Evolutionary conservation across 2,888 invertebrate species (phyloP).

Genomic region (Thereva nobilitata): DNA sequence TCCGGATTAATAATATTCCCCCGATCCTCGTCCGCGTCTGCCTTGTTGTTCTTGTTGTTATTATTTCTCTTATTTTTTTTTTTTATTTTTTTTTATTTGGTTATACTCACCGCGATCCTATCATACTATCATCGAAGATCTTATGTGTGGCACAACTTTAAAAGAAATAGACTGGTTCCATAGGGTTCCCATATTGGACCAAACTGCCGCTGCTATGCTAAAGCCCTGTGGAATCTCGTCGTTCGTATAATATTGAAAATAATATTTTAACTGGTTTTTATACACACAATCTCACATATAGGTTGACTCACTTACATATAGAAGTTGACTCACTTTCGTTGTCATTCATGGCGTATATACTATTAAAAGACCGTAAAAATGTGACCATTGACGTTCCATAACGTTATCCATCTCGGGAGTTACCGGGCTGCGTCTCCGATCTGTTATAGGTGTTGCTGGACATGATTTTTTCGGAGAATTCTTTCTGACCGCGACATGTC

Average conservation of each 20-base stretch:
- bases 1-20: constrained; percentile 2
- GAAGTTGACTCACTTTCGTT: constrained; percentile 32
- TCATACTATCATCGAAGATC: constrained; percentile 3
- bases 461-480: constrained; percentile 18
- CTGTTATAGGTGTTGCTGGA: constrained; percentile 26
- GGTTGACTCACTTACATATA: neutral
- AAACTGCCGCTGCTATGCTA: constrained; percentile 18
- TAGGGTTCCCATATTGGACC: neutral
- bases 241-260: constrained; percentile 20
- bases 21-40: too few relatives aligned
- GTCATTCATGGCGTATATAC: constrained; percentile 32
- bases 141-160: constrained; percentile 30
- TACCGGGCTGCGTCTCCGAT: constrained; percentile 1
- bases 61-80: too few relatives aligned
- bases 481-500: constrained; percentile 9
- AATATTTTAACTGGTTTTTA: constrained; percentile 29
- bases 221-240: constrained; percentile 4
- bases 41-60: too few relatives aligned
- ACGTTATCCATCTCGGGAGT: constrained; percentile 23
- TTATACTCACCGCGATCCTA: too few relatives aligned
- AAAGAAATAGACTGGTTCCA: constrained; percentile 4
- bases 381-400: constrained; percentile 33
- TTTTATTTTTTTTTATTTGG: too few relatives aligned
- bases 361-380: constrained; percentile 36
- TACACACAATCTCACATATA: constrained; percentile 16